Evolutionary conservation across 2,888 invertebrate species (phyloP), one percentile per base, ranked within the genome.

Genomic region (Aphodius sticticus): DNA sequence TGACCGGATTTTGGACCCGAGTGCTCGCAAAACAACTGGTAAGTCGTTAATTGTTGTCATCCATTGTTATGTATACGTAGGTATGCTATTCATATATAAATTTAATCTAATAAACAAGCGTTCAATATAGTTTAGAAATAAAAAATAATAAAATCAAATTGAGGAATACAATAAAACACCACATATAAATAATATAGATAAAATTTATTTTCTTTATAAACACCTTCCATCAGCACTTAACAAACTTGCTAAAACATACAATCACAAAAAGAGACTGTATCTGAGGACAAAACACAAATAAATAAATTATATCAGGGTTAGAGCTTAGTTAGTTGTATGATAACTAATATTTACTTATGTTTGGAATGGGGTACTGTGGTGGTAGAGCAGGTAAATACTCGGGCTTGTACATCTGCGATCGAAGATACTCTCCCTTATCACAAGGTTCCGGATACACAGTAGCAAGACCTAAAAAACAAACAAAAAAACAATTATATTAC

Each of bases 341-440:
- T 69, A 75, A 69, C 35, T 80, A 80, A 78, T 70, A 26, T 76
- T 80, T 80, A 81, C 76, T 82, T 79, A 81, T 77, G 69, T 53
- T 53, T 53, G 93, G 92, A 91, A 92, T 93, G 69, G 90, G 83
- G 85, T 95, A 95, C 76, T 92, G 91, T 77, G 91, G 90, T 79
- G 96, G 96, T 85, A 95, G 85, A 38, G 95, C 93, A 77, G 93
- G 88, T 81, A 90, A 86, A 89, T 96, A 96, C 76, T 89, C 90
- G 81, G 93, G 92, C 87, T 95, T 94, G 89, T 96, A 97, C 91
- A 95, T 93, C 90, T 96, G 96, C 38, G 94, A 94, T 86, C 93
- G 93, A 85, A 97, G 93, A 87, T 95, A 97, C 82, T 91, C 91
- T 85, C 93, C 91, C 86, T 93, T 93, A 88, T 96, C 92, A 78